Percentiles rank a stretch among this genome's conserved stretches.
phyloP scores from a whole-genome alignment of 2,113 vertebrate species.

The Cairina moschata region DNA sequence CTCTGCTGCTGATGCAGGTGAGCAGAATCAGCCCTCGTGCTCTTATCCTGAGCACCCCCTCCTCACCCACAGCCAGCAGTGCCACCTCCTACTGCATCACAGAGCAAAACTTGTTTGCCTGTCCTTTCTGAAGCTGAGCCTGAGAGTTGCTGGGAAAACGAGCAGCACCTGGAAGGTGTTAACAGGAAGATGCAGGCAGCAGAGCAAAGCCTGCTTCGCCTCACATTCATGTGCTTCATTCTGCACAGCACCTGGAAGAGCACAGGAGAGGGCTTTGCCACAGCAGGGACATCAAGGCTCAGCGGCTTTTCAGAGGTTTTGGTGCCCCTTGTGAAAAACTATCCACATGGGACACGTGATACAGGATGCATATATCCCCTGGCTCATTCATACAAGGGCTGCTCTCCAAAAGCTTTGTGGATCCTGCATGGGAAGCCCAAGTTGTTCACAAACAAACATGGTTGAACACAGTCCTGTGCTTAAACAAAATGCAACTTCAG shows the following conservation, averaged over 20 bases:
- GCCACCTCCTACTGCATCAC: background rate
- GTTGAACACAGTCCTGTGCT: background rate
- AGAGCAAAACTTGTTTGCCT: background rate
- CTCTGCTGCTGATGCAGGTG: background rate
- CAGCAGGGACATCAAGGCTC: background rate
- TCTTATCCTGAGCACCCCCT: background rate
- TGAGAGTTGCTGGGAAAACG: background rate
- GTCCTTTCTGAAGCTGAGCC: background rate
- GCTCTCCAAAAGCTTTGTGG: background rate
- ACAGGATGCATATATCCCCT: background rate
- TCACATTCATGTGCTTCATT: background rate
- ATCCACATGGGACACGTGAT: background rate
- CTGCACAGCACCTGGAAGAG: background rate
- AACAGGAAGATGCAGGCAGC: background rate
- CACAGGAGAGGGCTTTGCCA: background rate
- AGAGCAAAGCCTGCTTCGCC: background rate
- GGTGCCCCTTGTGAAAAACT: background rate
- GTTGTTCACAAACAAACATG: background rate
- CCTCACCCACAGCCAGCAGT: background rate
- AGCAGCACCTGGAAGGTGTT: background rate
- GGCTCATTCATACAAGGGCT: background rate
- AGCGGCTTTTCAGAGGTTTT: background rate
- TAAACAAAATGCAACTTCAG: background rate
- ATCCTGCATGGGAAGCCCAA: background rate
- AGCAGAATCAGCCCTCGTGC: background rate